A percentile compares a stretch with the other conserved stretches of the same genome.
These are phyloP conservation scores for Sturnira hondurensis DNA, from an alignment of 2,113 vertebrate species.

Conservation along the genomic window DNA sequence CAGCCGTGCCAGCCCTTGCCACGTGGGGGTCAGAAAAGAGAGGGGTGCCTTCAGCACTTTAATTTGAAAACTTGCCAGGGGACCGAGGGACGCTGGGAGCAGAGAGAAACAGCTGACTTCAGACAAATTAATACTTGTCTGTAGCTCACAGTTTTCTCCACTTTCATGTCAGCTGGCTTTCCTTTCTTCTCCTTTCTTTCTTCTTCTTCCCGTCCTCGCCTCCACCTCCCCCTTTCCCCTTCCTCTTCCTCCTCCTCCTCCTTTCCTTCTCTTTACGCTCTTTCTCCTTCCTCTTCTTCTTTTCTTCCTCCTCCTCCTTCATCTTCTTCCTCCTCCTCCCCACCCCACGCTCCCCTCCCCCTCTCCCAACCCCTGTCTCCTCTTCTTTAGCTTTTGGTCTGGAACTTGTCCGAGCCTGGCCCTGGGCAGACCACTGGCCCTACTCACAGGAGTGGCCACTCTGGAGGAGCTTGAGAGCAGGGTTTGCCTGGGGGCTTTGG, in stretches of 20 bases:
- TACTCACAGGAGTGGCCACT: neutral
- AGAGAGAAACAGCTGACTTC: neutral
- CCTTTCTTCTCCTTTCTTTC: neutral
- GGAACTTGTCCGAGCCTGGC: neutral
- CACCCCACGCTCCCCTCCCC: too few species aligned
- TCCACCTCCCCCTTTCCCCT: too few species aligned
- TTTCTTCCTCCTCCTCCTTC: too few species aligned
- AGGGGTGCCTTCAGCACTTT: neutral
- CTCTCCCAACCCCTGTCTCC: neutral
- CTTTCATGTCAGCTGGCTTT: neutral
- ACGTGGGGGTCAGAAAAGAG: neutral
- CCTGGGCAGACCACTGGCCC: neutral
- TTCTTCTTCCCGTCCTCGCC: too few species aligned
- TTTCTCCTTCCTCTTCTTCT: neutral
- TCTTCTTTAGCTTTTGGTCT: neutral
- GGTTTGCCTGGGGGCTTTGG: neutral
- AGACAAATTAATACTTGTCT: slow-evolving; percentile 39
- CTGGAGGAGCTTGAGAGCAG: neutral
- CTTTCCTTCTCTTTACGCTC: too few species aligned
- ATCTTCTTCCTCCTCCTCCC: neutral
- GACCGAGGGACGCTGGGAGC: neutral
- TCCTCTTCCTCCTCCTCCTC: neutral
- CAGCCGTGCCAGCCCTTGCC: neutral
- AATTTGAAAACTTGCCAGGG: slow-evolving; percentile 66
- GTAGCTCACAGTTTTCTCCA: slow-evolving; percentile 17